Evolutionary conservation across 2,113 vertebrate genomes (phyloP).

Genomic region (Australoheros scitulus): DNA sequence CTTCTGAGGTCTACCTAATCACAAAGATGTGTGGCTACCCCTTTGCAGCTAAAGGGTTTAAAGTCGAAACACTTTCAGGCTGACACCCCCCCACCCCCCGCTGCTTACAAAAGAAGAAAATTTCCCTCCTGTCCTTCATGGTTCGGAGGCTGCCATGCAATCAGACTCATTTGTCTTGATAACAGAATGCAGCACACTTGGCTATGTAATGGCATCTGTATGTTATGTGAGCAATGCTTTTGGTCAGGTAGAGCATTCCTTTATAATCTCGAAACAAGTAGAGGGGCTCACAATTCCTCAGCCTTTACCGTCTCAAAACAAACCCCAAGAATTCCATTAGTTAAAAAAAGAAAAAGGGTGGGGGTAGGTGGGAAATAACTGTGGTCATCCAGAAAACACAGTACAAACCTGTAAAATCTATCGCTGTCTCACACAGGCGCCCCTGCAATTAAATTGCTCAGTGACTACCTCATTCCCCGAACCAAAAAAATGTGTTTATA

Average conservation of each 20-base stretch:
- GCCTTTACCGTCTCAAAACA: background rate
- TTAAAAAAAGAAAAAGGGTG: background rate
- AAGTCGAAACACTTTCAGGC: conserved; percentile 64
- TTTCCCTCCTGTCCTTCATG: conserved; percentile 20
- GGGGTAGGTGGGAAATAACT: conserved; percentile 19
- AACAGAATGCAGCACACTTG: conserved; percentile 51
- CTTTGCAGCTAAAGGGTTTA: conserved; percentile 45
- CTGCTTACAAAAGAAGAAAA: conserved; percentile 19
- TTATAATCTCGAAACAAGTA: conserved; percentile 22
- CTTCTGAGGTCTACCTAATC: conserved; percentile 73
- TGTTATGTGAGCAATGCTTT: conserved; percentile 54
- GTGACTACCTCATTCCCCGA: conserved; percentile 61
- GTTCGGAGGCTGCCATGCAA: conserved; percentile 37
- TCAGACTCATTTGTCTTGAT: conserved; percentile 61
- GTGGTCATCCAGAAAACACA: conserved; percentile 5
- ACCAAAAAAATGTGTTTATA: conserved; percentile 68
- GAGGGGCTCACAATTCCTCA: background rate
- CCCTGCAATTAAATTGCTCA: conserved; percentile 62
- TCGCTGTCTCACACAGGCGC: conserved; percentile 30
- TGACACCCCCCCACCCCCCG: conserved; percentile 30
- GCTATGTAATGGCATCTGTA: conserved; percentile 66
- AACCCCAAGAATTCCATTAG: conserved; percentile 3
- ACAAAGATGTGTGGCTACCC: conserved; percentile 69
- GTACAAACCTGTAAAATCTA: conserved; percentile 44
- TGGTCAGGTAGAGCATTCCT: conserved; percentile 53